Evolutionary conservation across 2,113 vertebrate species (phyloP).

Genomic region (Coptodon bakossiorum): DNA sequence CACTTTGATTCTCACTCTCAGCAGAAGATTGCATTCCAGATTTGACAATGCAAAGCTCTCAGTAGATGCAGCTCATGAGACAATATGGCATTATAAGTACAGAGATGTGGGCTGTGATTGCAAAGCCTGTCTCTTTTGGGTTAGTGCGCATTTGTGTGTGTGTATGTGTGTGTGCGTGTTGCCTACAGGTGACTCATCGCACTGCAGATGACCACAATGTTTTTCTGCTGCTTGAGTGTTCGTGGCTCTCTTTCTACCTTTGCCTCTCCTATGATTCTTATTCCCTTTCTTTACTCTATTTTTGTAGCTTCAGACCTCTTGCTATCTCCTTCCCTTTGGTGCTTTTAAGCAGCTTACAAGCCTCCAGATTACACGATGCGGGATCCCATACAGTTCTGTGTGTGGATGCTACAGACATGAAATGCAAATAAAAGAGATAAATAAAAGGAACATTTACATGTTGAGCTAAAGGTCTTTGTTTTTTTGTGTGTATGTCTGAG

Average conservation of each 20-base stretch:
- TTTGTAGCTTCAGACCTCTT: neutral
- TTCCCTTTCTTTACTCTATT: neutral
- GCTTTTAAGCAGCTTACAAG: neutral
- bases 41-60: slow-evolving; percentile 1
- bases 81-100: slow-evolving; percentile 41
- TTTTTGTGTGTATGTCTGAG: neutral
- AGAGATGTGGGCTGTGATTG: slow-evolving; percentile 58
- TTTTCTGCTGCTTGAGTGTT: slow-evolving; percentile 50
- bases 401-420: neutral
- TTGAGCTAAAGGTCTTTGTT: neutral
- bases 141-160: slow-evolving; percentile 13
- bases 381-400: neutral
- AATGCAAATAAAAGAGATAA: neutral
- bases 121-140: slow-evolving; percentile 39
- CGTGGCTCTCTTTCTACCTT: slow-evolving; percentile 35
- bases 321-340: slow-evolving; percentile 4
- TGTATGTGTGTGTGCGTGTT: neutral
- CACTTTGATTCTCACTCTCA: neutral
- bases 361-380: slow-evolving; percentile 1
- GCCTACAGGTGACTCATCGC: slow-evolving; percentile 73
- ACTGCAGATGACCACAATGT: slow-evolving; percentile 71
- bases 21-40: slow-evolving; percentile 8
- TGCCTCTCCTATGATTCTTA: slow-evolving; percentile 11
- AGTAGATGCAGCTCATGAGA: slow-evolving; percentile 20
- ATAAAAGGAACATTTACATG: neutral